Percentiles rank a stretch among this genome's conserved stretches.
Evolutionary conservation across 2,113 vertebrate species (phyloP).

Genomic region (Saimiri boliviensis): DNA sequence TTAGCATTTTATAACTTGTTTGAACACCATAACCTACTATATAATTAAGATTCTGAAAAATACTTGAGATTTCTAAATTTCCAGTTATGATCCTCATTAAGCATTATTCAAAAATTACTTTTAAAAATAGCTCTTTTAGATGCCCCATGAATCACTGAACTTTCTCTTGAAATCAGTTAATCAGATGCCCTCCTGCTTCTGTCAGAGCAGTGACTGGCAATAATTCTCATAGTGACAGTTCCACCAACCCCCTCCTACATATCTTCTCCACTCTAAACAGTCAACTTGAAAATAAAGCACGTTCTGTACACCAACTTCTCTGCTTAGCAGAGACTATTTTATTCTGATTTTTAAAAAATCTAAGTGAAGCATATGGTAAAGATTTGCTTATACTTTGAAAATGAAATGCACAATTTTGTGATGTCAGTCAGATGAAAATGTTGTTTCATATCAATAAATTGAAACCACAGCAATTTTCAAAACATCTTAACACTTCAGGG

Average conservation of each 20-base stretch:
- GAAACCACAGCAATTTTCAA: slow-evolving; percentile 70
- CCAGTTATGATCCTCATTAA: slow-evolving; percentile 89
- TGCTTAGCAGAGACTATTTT: neutral
- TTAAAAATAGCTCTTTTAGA: slow-evolving; percentile 88
- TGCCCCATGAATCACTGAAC: slow-evolving; percentile 85
- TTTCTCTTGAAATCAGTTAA: slow-evolving; percentile 86
- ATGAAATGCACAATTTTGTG: slow-evolving; percentile 54
- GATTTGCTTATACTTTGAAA: slow-evolving; percentile 66
- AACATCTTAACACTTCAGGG: slow-evolving; percentile 66
- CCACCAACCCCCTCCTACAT: neutral
- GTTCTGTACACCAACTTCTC: neutral
- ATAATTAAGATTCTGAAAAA: slow-evolving; percentile 64
- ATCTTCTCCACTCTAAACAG: neutral
- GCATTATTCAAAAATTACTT: slow-evolving; percentile 87
- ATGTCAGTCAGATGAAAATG: slow-evolving; percentile 66
- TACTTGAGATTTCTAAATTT: slow-evolving; percentile 52
- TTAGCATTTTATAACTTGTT: slow-evolving; percentile 61
- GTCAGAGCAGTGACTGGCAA: slow-evolving; percentile 82
- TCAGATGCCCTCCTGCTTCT: slow-evolving; percentile 87
- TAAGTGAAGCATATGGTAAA: slow-evolving; percentile 54
- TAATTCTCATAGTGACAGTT: slow-evolving; percentile 81
- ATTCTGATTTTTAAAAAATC: slow-evolving; percentile 36
- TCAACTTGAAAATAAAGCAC: neutral
- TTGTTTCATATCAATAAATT: neutral
- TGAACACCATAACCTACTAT: slow-evolving; percentile 57